These are phyloP conservation scores for Noctua janthe DNA, from an alignment of 2,888 invertebrate species.

Conservation along the genomic window DNA sequence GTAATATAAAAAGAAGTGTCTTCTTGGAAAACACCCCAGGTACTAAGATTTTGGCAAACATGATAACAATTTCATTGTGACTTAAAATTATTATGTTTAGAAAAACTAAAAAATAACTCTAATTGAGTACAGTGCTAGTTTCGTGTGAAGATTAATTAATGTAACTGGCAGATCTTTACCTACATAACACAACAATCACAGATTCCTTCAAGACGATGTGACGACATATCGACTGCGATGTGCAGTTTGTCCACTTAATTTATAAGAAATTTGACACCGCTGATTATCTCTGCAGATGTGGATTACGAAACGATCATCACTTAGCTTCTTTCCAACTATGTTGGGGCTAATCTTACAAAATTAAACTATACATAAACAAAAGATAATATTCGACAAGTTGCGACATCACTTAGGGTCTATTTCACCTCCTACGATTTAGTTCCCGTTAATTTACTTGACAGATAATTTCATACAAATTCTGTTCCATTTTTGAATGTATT, in stretches of 20 bases:
- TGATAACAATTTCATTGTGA: constrained; percentile 27
- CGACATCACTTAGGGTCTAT: constrained; percentile 10
- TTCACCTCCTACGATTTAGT: too few species aligned
- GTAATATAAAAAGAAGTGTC: constrained; percentile 10
- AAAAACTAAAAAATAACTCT: background rate
- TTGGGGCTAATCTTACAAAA: constrained; percentile 17
- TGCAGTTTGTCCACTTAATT: background rate
- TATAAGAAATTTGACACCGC: background rate
- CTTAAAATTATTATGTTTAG: constrained; percentile 14
- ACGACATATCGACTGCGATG: background rate
- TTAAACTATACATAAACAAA: constrained; percentile 18
- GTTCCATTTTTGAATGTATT: too few species aligned
- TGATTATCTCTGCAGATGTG: constrained; percentile 7
- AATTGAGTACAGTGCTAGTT: constrained; percentile 16
- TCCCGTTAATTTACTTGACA: too few species aligned
- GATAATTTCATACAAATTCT: too few species aligned
- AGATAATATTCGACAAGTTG: constrained; percentile 12
- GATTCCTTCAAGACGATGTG: background rate
- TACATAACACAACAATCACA: constrained; percentile 16
- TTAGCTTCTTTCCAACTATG: constrained; percentile 29
- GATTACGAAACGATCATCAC: background rate
- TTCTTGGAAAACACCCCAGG: constrained; percentile 29
- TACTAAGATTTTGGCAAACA: constrained; percentile 49
- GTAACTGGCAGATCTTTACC: constrained; percentile 19
- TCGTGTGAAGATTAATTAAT: constrained; percentile 16